These are phyloP conservation scores for Xylocampa areola DNA, from an alignment of 2,888 invertebrate genomes.

Conservation along the genomic window DNA sequence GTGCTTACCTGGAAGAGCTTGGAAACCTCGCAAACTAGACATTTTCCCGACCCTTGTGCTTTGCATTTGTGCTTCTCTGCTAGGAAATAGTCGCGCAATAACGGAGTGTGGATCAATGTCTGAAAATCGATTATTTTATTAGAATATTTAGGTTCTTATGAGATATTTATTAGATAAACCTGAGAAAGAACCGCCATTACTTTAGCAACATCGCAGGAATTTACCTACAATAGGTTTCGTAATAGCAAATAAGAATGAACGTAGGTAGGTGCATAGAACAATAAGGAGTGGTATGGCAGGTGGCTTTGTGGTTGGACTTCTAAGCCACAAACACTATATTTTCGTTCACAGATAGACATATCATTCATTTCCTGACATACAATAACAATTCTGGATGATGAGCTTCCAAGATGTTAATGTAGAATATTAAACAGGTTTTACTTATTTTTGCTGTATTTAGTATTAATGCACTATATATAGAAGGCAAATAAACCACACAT, in stretches of 20 bases:
- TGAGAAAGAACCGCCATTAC: background rate
- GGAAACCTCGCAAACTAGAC: slow-evolving; percentile 98
- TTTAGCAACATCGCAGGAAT: slow-evolving; percentile 2
- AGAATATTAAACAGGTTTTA: too few species aligned
- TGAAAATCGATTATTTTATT: slow-evolving; percentile 69
- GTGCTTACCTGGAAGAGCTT: slow-evolving; percentile 96
- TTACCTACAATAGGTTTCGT: slow-evolving; percentile 25
- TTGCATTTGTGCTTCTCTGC: slow-evolving; percentile 97
- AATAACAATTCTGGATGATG: too few species aligned
- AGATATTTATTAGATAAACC: too few species aligned
- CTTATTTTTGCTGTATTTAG: too few species aligned
- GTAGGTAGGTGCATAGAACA: background rate
- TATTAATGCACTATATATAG: too few species aligned
- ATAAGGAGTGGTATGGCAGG: background rate
- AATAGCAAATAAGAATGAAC: background rate
- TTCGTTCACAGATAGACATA: background rate
- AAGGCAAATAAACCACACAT: too few species aligned
- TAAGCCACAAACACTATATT: background rate
- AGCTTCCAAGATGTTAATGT: too few species aligned
- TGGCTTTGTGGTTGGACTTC: slow-evolving; percentile 8
- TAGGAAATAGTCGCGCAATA: slow-evolving; percentile 98
- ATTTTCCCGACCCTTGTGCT: slow-evolving; percentile 92
- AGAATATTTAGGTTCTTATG: background rate
- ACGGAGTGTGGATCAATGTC: slow-evolving; percentile 98
- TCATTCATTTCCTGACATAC: too few species aligned